Evolutionary conservation across 2,113 vertebrate genomes (phyloP).

Genomic region (Leuciscus idus): DNA sequence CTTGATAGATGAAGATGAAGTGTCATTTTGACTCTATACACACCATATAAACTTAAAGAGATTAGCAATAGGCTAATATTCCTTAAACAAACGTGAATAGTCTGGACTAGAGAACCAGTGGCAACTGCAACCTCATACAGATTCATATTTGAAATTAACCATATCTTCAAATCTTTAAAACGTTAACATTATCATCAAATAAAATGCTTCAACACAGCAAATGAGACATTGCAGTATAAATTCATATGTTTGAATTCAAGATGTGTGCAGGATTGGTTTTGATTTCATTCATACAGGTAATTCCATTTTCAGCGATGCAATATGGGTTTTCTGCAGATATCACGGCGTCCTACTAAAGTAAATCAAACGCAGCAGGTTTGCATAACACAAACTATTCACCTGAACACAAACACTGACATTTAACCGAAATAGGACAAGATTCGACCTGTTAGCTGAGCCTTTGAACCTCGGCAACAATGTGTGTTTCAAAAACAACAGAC

Average conservation of each 20-base stretch:
- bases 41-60: neutral
- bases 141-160: neutral
- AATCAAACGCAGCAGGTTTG: neutral
- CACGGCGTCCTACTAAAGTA: neutral
- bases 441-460: neutral
- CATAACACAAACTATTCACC: neutral
- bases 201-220: neutral
- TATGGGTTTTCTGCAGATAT: neutral
- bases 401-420: neutral
- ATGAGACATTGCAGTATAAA: neutral
- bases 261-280: neutral
- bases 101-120: neutral
- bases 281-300: neutral
- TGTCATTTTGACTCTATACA: neutral
- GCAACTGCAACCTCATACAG: neutral
- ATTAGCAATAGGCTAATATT: neutral
- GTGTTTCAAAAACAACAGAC: neutral
- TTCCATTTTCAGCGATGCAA: neutral
- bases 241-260: neutral
- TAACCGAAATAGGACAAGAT: neutral
- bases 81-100: neutral
- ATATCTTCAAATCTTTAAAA: neutral
- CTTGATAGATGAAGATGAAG: conserved; percentile 48
- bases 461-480: neutral
- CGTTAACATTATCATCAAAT: neutral